Base-by-base conservation (phyloP, 2,888 invertebrate genomes). In the Aporophyla lueneburgensis region DNA sequence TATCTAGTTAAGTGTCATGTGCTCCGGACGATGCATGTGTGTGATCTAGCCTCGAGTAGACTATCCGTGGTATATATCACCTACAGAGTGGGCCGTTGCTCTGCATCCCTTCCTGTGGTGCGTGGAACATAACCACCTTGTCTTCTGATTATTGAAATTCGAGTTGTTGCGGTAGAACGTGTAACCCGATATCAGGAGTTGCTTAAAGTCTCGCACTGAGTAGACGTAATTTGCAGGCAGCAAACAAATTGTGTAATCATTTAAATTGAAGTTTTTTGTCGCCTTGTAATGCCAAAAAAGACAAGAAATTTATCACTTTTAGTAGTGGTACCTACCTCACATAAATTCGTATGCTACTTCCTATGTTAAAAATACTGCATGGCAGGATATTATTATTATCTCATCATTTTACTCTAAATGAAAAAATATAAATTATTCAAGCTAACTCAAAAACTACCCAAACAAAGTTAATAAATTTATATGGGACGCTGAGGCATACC, bases 61-160 rank as follows among this genome's bases (percentile, higher is more conserved):
- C 33, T 56, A 67, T 33, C 6, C 16, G 16, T n/a, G n/a, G n/a
- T n/a, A n/a, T n/a, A n/a, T n/a, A 33, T 67, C 58, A 67, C 4
- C 67, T 19, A 67, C 10, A 67, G 67, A 58, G 16, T 58, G 10
- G 3, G 6, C 67, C 16, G 58, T 58, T 33, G 77, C 77, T 46
- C 19, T 80, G 12, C 77, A 78, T 21, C 76, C 80, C 46, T n/a
- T 77, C 7, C 24, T 27, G 1, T 40, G 46, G 27, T 77, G 81
- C 2, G 81, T 73, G 1, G 77, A 80, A 14, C 81, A 78, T 21
- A 74, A 43, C 77, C 81, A 78, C 59, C 77, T 74, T 33, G 19
- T 46, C 16, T 59, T 78, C 0, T 10, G 33, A 14, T 63, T 78
- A 16, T 7, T 43, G n/a, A 4, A 7, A 7, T 5, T 33, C 0